These are phyloP conservation scores for Piaya cayana DNA, from an alignment of 2,113 vertebrate genomes.

Conservation along the genomic window DNA sequence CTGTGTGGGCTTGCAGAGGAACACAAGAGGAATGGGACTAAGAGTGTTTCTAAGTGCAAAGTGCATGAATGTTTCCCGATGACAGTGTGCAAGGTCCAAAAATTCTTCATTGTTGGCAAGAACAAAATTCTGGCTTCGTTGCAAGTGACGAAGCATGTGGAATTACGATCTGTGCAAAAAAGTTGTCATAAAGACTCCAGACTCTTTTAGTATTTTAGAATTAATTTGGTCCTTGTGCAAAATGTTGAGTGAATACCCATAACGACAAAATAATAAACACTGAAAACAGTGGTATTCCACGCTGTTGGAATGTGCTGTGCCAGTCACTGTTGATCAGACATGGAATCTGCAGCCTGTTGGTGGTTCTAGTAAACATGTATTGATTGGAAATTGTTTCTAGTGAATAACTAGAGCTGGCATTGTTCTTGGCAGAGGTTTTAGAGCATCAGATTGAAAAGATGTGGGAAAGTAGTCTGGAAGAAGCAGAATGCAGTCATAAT, in stretches of 20 bases:
- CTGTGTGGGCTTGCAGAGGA: not conserved
- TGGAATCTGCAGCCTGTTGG: not conserved
- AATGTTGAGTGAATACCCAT: not conserved
- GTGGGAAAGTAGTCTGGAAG: not conserved
- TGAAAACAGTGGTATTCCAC: not conserved
- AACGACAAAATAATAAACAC: not conserved
- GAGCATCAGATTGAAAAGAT: not conserved
- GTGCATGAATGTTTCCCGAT: not conserved
- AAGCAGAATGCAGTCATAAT: not conserved
- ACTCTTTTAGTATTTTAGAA: not conserved
- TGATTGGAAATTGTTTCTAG: not conserved
- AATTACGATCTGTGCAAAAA: not conserved
- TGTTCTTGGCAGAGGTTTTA: not conserved
- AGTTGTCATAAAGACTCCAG: not conserved
- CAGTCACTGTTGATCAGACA: not conserved
- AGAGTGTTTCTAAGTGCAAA: not conserved
- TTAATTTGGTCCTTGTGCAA: not conserved
- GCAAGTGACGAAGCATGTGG: not conserved
- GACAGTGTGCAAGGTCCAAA: not conserved
- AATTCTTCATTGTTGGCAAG: not conserved
- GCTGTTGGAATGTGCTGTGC: not conserved
- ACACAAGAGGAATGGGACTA: not conserved
- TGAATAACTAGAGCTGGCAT: not conserved
- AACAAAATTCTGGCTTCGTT: not conserved
- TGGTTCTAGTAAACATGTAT: not conserved